Percentiles rank a stretch among this genome's conserved stretches.
Evolutionary conservation across 2,888 invertebrate species (phyloP).

Genomic region (Chrysina gloriosa): DNA sequence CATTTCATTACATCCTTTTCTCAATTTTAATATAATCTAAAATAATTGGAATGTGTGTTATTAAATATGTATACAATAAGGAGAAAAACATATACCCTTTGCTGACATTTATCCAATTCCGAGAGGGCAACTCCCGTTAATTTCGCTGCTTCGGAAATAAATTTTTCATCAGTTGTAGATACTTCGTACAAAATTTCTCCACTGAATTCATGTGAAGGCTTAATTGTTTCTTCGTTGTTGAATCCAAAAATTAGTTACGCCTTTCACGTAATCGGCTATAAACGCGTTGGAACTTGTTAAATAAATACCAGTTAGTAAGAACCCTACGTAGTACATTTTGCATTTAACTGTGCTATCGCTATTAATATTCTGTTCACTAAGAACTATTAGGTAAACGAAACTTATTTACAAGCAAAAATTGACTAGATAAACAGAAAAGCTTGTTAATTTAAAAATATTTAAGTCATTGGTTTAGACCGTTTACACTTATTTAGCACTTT

Average conservation of each 20-base stretch:
- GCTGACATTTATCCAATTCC: constrained; percentile 73
- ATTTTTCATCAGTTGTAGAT: constrained; percentile 70
- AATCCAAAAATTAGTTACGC: constrained; percentile 52
- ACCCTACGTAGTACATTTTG: not conserved
- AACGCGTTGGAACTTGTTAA: constrained; percentile 32
- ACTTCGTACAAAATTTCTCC: constrained; percentile 68
- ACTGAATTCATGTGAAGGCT: constrained; percentile 50
- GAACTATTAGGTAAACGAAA: not conserved
- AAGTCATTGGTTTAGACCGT: too few relatives aligned
- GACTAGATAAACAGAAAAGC: not conserved
- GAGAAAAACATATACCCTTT: constrained; percentile 64
- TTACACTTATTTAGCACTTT: constrained; percentile 1
- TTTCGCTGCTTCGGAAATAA: constrained; percentile 72
- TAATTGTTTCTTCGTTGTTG: constrained; percentile 44
- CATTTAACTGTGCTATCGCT: not conserved
- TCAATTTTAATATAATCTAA: constrained; percentile 72
- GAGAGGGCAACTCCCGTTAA: constrained; percentile 69
- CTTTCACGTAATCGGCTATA: constrained; percentile 32
- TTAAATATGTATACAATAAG: not conserved
- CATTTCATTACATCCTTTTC: constrained; percentile 70
- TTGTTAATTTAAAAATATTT: not conserved
- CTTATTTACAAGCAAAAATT: not conserved
- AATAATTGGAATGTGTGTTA: constrained; percentile 17
- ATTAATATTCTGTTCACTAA: not conserved
- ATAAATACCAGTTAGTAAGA: not conserved